These are phyloP conservation scores for Drosophila anceps DNA, from an alignment of 2,888 invertebrate genomes.

Conservation along the genomic window DNA sequence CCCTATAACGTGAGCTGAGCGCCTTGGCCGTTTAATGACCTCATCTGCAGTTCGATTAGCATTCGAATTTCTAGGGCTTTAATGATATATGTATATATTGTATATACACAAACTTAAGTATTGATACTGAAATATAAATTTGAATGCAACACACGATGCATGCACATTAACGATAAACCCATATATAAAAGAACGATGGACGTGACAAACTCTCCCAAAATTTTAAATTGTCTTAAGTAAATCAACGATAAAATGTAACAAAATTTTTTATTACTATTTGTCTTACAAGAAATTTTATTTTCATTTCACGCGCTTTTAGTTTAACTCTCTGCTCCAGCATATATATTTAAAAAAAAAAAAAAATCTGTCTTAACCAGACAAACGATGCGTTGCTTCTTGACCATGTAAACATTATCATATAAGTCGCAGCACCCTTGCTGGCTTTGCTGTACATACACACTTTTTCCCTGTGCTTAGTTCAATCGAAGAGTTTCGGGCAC, in stretches of 20 bases:
- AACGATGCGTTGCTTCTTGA: constrained; percentile 18
- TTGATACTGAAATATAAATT: not conserved
- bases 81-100: not conserved
- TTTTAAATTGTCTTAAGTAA: not conserved
- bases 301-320: not conserved
- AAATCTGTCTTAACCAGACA: constrained; percentile 26
- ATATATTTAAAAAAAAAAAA: constrained; percentile 23
- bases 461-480: constrained; percentile 35
- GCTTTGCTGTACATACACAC: constrained; percentile 13
- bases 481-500: constrained; percentile 53
- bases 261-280: not conserved
- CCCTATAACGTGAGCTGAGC: not conserved
- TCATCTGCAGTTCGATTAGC: not conserved
- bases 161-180: not conserved
- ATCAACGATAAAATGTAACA: not conserved
- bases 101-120: not conserved
- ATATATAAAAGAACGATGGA: constrained; percentile 6
- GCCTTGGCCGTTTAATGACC: not conserved
- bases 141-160: constrained; percentile 1
- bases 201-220: not conserved
- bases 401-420: constrained; percentile 40
- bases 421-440: constrained; percentile 55
- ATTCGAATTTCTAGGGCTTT: not conserved
- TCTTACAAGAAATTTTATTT: not conserved
- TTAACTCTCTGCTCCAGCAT: constrained; percentile 9